Evolutionary conservation across 2,113 vertebrate species (phyloP).

Genomic region (Suncus etruscus): DNA sequence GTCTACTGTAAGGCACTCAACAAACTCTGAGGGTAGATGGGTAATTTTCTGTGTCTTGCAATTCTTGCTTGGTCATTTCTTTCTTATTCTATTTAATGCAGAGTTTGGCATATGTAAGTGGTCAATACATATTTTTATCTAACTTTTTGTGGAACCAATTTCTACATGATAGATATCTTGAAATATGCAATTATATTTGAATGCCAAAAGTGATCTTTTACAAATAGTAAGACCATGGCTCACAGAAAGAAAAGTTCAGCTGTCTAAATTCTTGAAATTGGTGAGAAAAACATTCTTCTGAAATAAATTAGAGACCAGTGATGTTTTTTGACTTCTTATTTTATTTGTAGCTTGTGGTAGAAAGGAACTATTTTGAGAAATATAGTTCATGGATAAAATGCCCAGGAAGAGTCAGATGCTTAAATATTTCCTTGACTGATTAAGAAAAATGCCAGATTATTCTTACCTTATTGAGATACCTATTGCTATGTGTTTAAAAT

Average conservation of each 20-base stretch:
- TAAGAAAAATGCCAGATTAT: conserved; percentile 6
- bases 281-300: conserved; percentile 36
- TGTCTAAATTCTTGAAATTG: neutral
- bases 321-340: conserved; percentile 53
- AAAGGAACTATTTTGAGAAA: conserved; percentile 54
- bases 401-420: conserved; percentile 12
- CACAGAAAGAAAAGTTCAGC: conserved; percentile 5
- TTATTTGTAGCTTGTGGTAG: neutral
- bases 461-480: conserved; percentile 29
- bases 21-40: neutral
- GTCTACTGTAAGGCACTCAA: neutral
- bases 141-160: neutral
- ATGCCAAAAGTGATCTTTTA: conserved; percentile 35
- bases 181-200: conserved; percentile 32
- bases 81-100: neutral
- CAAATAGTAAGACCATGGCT: neutral
- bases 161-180: conserved; percentile 13
- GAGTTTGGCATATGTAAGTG: neutral
- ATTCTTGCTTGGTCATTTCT: conserved; percentile 2
- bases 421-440: conserved; percentile 48
- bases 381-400: neutral
- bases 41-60: neutral
- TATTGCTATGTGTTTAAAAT: neutral
- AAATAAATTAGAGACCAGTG: neutral
- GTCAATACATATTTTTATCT: neutral